Conservation (phyloP, 2,113 vertebrate genomes). For the Lamprotornis superbus region DNA sequence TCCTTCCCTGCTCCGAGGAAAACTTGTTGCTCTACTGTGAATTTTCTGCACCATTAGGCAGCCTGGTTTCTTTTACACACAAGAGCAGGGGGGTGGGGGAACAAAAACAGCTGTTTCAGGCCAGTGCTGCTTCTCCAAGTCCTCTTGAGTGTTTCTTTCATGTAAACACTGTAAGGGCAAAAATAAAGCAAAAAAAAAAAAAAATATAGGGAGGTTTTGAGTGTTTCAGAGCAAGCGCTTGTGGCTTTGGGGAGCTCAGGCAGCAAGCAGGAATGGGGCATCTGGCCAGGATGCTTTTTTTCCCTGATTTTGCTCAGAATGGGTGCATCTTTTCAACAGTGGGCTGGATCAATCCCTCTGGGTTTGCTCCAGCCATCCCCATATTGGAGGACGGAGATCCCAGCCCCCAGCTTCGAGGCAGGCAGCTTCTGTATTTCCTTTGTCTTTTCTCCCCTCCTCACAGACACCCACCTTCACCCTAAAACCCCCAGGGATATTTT, state of each 20-base stretch:
- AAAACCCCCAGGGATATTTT: neutral
- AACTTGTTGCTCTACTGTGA: constrained; percentile 14
- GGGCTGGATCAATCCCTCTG: neutral
- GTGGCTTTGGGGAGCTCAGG: neutral
- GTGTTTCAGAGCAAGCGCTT: neutral
- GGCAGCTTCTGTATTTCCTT: neutral
- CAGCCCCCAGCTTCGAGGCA: neutral
- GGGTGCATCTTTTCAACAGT: neutral
- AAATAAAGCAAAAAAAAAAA: neutral
- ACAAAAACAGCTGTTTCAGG: neutral
- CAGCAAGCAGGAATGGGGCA: neutral
- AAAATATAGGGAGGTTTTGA: neutral
- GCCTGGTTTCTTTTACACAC: neutral
- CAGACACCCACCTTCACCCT: neutral
- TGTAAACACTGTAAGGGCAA: neutral
- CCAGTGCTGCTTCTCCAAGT: neutral
- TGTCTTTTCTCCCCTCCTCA: neutral
- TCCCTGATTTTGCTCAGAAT: neutral
- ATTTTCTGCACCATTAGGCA: constrained; percentile 51
- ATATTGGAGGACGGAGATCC: neutral
- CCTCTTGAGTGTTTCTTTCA: neutral
- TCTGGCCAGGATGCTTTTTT: neutral
- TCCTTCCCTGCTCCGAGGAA: neutral
- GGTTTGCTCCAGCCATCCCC: neutral
- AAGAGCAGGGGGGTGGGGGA: fast-evolving